Evolutionary conservation across 1,140 invertebrate genomes (phyloP), one percentile per base, ranked within the genome.

Genomic region (Hycleus cichorii): DNA sequence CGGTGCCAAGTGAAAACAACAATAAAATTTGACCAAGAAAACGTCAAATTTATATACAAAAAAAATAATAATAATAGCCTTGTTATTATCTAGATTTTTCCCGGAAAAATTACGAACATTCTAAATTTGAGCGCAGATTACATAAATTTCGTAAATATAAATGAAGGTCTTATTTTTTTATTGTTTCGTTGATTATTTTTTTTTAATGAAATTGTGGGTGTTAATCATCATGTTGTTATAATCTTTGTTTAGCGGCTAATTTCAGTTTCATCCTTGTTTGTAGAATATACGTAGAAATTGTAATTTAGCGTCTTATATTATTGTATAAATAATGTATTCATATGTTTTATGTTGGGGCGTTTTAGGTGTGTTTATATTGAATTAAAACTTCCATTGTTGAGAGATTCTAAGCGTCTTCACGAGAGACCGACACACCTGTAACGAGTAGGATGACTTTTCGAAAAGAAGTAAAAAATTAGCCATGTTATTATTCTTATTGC

Each of bases 291-390:
- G 44, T 46, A 46, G 51, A 53, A 53, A 53, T 42, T 46, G 51
- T 46, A 46, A 45, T 53, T 53, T 51, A 51, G 42, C 51, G 51
- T 45, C 39, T 45, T 45, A 45, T 45, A 27, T 45, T 39, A 51
- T 51, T 53, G 51, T 53, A 45, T 53, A 53, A 45, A 53, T 46
- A 52, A 32, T 43, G 49, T 52, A 12, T 45, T 53, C 46, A 27
- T 27, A 53, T 53, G 25, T 53, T 45, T 53, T 24, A 46, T 12
- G 25, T 46, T 53, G 51, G 32, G 51, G 51, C 51, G 51, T 53
- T 53, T 53, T 53, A 53, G 51, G 51, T 53, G 51, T 53, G 51
- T 53, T 53, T 45, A 4, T 9, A 12, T 50, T 52, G 40, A 53
- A 53, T 51, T 51, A 39, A 32, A 51, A 51, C 18, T 46, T 53